Base-by-base conservation (phyloP, 1,140 invertebrate species). In the Solenopsis fugax region DNA sequence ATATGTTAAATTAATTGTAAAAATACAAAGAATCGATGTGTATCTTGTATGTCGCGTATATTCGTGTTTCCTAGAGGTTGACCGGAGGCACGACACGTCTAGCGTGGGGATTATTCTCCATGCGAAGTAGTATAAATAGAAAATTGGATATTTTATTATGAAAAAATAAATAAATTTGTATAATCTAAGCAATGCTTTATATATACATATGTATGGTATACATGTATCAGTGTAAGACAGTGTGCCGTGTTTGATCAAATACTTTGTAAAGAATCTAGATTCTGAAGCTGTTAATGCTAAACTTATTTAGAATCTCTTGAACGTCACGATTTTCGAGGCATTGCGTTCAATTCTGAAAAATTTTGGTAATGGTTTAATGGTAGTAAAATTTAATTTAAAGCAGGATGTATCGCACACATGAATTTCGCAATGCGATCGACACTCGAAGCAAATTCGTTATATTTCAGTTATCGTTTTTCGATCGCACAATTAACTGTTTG, bases 141-240 rank as follows among this genome's bases (percentile, higher is more conserved):
- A 77, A 93, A 93, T 92, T 88, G 89, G 88, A 94, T 95, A 95
- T 95, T 95, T 95, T 95, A 94, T 88, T 95, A 94, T 91, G 90
- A 90, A 48, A 78, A 89, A 91, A 60, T 90, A 77, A 90, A 90
- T 87, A 92, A 87, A 92, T 86, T 85, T 91, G 85, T 91, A 88
- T 88, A 92, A 90, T 84, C 89, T 72, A 37, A 87, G 80, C 80
- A 84, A 88, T 87, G 88, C 93, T 93, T 93, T 88, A 88, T 91
- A 89, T 80, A 67, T 54, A 89, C 87, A 87, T 89, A 89, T 91
- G 87, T 77, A 62, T 48, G 90, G 87, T 92, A 77, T 87, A 77
- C 87, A 91, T 87, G 89, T 87, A 91, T 88, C 86, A 88, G 12
- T 56, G 52, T 91, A 92, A 82, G 67, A 90, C 65, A 72, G 71